phyloP scores from a whole-genome alignment of 2,113 vertebrate genomes.

The Himantopus leucocephalus region DNA sequence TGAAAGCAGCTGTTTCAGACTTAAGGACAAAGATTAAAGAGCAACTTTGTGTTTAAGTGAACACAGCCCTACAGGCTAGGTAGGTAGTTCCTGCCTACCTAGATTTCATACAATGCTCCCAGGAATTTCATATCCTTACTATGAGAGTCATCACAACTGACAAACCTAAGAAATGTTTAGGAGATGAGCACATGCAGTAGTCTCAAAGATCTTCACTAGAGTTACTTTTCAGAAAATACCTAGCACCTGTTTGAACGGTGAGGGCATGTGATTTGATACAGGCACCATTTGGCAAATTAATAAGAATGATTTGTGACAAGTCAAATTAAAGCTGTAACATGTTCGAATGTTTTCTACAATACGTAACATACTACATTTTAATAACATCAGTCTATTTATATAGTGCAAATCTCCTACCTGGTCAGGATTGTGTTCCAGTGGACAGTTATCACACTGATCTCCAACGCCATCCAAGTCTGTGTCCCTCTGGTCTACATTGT shows the following conservation, averaged over 20 bases:
- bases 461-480: slow-evolving; percentile 94
- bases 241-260: not conserved
- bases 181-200: not conserved
- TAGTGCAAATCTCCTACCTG: slow-evolving; percentile 79
- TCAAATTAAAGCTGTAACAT: not conserved
- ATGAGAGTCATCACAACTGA: not conserved
- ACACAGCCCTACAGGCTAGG: not conserved
- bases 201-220: not conserved
- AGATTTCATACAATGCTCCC: not conserved
- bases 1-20: not conserved
- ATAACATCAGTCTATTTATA: not conserved
- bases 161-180: not conserved
- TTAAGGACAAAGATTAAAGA: not conserved
- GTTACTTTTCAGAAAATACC: not conserved
- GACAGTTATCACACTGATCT: slow-evolving; percentile 98
- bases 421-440: slow-evolving; percentile 95
- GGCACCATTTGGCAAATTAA: not conserved
- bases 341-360: not conserved
- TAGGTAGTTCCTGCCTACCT: not conserved
- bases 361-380: not conserved
- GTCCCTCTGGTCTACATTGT: slow-evolving; percentile 96
- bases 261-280: not conserved
- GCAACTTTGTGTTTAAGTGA: not conserved
- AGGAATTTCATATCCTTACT: not conserved
- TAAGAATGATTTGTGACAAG: not conserved